A percentile compares a stretch with the other conserved stretches of the same genome.
Evolutionary conservation across 2,113 vertebrate genomes (phyloP).

Genomic region (Heterocephalus glaber): DNA sequence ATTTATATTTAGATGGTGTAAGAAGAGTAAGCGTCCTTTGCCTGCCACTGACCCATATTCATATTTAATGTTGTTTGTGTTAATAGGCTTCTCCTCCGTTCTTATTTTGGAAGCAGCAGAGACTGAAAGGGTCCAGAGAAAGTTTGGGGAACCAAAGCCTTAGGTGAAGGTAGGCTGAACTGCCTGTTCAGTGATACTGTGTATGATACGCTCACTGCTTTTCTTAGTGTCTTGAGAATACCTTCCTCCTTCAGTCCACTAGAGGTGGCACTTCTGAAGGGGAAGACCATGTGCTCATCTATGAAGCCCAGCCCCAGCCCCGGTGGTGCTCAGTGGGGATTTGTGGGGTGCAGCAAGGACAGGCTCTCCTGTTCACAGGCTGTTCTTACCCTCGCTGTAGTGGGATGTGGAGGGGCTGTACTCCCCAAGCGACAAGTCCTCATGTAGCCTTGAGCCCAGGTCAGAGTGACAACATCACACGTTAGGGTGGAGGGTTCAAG

Average conservation of each 20-base stretch:
- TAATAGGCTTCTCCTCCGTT: slow-evolving; percentile 70
- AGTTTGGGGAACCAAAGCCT: slow-evolving; percentile 54
- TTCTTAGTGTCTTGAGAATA: background rate
- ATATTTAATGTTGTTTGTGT: slow-evolving; percentile 74
- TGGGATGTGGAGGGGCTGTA: background rate
- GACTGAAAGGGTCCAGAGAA: slow-evolving; percentile 51
- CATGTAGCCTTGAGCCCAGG: background rate
- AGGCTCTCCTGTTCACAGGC: background rate
- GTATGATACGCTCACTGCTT: background rate
- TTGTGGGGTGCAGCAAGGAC: background rate
- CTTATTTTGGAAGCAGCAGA: slow-evolving; percentile 75
- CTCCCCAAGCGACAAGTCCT: background rate
- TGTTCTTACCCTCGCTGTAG: background rate
- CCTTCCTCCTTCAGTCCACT: background rate
- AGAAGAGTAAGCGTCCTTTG: slow-evolving; percentile 65
- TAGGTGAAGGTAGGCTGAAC: background rate
- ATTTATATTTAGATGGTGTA: slow-evolving; percentile 83
- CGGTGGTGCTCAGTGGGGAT: background rate
- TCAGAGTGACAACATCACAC: background rate
- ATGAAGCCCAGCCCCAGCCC: background rate
- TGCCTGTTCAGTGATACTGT: background rate
- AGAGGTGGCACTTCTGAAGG: background rate
- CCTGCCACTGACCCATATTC: slow-evolving; percentile 79
- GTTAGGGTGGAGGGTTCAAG: background rate
- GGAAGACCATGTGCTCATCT: background rate